phyloP scores from a whole-genome alignment of 2,888 invertebrate genomes.

The Drosophila aldrichi region DNA sequence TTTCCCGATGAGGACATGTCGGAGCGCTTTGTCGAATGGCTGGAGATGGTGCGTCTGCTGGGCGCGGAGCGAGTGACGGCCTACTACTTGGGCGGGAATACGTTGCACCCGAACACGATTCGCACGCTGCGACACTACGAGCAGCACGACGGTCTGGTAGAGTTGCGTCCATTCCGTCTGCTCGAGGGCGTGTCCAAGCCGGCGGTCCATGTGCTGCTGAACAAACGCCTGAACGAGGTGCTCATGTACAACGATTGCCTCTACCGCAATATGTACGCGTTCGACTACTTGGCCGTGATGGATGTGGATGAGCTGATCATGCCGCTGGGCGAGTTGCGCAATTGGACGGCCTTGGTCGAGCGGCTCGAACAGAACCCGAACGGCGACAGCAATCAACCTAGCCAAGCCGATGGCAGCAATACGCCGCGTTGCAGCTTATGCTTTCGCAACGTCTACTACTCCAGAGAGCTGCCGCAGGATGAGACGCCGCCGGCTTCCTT shows the following conservation, averaged over 20 bases:
- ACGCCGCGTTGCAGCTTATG: slow-evolving; percentile 88
- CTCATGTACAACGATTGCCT: slow-evolving; percentile 97
- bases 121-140: slow-evolving; percentile 88
- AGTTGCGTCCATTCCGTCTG: slow-evolving; percentile 90
- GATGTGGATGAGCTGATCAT: slow-evolving; percentile 97
- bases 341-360: slow-evolving; percentile 86
- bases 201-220: slow-evolving; percentile 93
- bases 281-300: slow-evolving; percentile 93
- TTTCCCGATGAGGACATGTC: slow-evolving; percentile 95
- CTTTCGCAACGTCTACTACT: slow-evolving; percentile 95
- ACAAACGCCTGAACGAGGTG: slow-evolving; percentile 94
- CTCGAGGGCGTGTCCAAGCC: slow-evolving; percentile 87
- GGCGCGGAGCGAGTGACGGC: slow-evolving; percentile 95
- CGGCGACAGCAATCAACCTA: neutral
- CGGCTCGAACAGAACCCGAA: slow-evolving; percentile 85
- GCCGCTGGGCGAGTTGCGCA: slow-evolving; percentile 86
- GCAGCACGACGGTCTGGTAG: slow-evolving; percentile 86
- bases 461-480: slow-evolving; percentile 91
- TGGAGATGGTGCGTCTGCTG: slow-evolving; percentile 91
- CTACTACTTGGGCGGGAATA: slow-evolving; percentile 88
- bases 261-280: slow-evolving; percentile 94
- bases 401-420: slow-evolving; percentile 75
- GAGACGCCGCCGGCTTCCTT: slow-evolving; percentile 91
- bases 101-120: slow-evolving; percentile 93
- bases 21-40: slow-evolving; percentile 94